phyloP scores from a whole-genome alignment of 2,888 invertebrate genomes.

The Sialis fuliginosa region DNA sequence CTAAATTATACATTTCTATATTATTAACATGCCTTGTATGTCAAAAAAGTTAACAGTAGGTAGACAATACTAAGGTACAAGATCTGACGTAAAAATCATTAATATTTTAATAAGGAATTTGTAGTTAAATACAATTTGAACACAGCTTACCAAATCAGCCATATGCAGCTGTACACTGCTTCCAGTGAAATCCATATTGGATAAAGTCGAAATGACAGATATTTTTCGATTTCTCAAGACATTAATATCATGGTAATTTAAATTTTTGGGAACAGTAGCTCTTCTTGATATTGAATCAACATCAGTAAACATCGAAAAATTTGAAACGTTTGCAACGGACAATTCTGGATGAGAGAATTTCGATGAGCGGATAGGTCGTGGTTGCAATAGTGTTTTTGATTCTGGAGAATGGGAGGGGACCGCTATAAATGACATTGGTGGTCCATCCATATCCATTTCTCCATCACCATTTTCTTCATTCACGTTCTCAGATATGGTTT shows the following conservation, averaged over 20 bases:
- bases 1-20: too few species aligned
- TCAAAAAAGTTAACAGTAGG: too few species aligned
- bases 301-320: too few species aligned
- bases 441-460: slow-evolving; percentile 26
- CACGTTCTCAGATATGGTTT: slow-evolving; percentile 46
- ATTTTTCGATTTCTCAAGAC: slow-evolving; percentile 37
- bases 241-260: slow-evolving; percentile 13
- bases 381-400: slow-evolving; percentile 26
- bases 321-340: too few species aligned
- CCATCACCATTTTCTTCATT: slow-evolving; percentile 40
- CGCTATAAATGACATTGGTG: too few species aligned
- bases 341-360: slow-evolving; percentile 2
- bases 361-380: slow-evolving; percentile 20
- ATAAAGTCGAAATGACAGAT: slow-evolving; percentile 53
- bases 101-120: too few species aligned
- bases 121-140: not conserved
- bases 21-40: too few species aligned
- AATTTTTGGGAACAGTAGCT: slow-evolving; percentile 23
- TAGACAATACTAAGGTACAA: too few species aligned
- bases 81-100: too few species aligned
- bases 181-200: slow-evolving; percentile 57
- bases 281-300: slow-evolving; percentile 13
- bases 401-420: slow-evolving; percentile 15
- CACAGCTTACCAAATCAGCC: slow-evolving; percentile 30
- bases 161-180: slow-evolving; percentile 53